Conservation (phyloP, 1,140 invertebrate genomes). For the Drosophila tsacasi region DNA sequence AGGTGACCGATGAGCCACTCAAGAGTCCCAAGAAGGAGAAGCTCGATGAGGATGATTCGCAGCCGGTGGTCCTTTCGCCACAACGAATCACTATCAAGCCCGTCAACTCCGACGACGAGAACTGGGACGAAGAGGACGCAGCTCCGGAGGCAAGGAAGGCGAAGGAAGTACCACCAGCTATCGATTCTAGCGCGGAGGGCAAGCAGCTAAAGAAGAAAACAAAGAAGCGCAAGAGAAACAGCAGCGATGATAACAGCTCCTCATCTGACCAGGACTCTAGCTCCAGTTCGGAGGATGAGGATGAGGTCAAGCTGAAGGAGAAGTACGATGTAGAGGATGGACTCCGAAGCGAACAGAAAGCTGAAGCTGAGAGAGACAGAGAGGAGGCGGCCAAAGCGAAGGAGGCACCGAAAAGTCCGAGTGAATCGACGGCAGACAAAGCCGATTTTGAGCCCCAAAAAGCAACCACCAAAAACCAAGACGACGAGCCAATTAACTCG, state of each 20-base stretch:
- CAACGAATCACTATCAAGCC: constrained; percentile 30
- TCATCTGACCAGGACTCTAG: constrained; percentile 75
- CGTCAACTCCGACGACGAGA: constrained; percentile 83
- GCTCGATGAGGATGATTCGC: constrained; percentile 45
- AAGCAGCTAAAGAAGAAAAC: constrained; percentile 65
- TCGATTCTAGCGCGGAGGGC: not conserved
- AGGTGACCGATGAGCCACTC: constrained; percentile 66
- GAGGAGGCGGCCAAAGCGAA: constrained; percentile 69
- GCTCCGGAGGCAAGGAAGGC: not conserved
- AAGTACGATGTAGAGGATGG: constrained; percentile 85
- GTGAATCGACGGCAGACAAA: not conserved
- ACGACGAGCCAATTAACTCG: constrained; percentile 1
- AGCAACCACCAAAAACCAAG: not conserved
- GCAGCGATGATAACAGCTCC: constrained; percentile 82
- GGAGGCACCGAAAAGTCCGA: constrained; percentile 30
- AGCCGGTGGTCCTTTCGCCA: constrained; percentile 74
- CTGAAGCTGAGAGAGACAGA: constrained; percentile 60
- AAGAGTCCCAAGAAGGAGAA: constrained; percentile 59
- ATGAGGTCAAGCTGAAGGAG: constrained; percentile 80
- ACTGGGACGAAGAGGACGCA: constrained; percentile 85
- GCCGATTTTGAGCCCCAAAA: constrained; percentile 5
- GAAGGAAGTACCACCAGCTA: constrained; percentile 52
- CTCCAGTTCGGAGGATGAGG: constrained; percentile 75
- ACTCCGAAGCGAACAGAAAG: constrained; percentile 62
- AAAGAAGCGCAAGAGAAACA: constrained; percentile 84